Conservation (phyloP, 2,888 invertebrate genomes). For the Nomada hirtipes region DNA sequence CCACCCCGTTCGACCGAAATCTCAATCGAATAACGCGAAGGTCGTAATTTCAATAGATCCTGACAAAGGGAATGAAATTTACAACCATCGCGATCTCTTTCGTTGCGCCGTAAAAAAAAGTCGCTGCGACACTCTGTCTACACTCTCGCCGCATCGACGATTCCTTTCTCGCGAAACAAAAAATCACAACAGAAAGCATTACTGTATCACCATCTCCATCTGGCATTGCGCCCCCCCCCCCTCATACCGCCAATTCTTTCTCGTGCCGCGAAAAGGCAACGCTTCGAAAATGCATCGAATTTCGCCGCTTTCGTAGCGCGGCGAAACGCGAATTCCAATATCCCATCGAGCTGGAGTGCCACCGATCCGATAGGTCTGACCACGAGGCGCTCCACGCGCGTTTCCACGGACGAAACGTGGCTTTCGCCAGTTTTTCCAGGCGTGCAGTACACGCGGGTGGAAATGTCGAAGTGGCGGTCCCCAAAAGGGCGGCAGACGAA, state of each 20-base stretch:
- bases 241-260: background rate
- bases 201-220: background rate
- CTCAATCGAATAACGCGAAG: too few species aligned
- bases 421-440: background rate
- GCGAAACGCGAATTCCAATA: conserved; percentile 12
- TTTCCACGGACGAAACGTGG: conserved; percentile 32
- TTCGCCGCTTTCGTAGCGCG: background rate
- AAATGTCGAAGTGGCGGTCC: conserved; percentile 40
- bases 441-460: conserved; percentile 31
- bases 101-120: background rate
- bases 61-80: too few species aligned
- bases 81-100: background rate
- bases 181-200: background rate
- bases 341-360: conserved; percentile 34
- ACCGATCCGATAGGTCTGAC: conserved; percentile 27
- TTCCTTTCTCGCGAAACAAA: background rate
- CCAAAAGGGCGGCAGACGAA: conserved; percentile 61
- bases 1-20: too few species aligned
- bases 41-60: too few species aligned
- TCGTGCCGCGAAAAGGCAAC: background rate
- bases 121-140: too few species aligned
- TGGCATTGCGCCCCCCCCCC: too few species aligned
- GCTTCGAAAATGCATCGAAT: conserved; percentile 4
- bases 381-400: conserved; percentile 10
- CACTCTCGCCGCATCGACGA: background rate